Conservation (phyloP, 2,113 vertebrate genomes). For the Struthidea cinerea region DNA sequence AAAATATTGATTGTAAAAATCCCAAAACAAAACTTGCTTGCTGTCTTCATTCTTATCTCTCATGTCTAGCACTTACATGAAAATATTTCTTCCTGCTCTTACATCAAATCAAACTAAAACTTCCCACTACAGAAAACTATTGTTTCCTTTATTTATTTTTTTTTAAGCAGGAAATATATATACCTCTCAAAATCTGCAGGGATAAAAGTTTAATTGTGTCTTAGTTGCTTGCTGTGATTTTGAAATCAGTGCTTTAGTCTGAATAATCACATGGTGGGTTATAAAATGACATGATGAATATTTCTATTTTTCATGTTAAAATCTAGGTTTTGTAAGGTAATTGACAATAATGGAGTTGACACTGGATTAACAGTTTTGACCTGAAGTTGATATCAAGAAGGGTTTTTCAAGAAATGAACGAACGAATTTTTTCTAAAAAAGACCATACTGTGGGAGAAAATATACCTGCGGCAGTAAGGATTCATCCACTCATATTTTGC, state of each 20-base stretch:
- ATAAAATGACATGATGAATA: constrained; percentile 64
- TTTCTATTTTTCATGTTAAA: constrained; percentile 66
- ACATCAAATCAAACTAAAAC: constrained; percentile 51
- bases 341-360: constrained; percentile 68
- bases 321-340: constrained; percentile 65
- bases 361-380: constrained; percentile 66
- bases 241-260: constrained; percentile 70
- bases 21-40: not conserved
- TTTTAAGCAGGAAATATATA: not conserved
- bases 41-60: constrained; percentile 29
- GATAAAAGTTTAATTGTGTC: constrained; percentile 75
- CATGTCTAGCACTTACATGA: not conserved
- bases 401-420: constrained; percentile 39
- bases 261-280: constrained; percentile 66
- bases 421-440: not conserved
- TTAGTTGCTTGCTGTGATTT: constrained; percentile 74
- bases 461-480: constrained; percentile 23
- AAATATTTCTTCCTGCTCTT: not conserved
- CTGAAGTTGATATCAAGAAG: constrained; percentile 42
- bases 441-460: not conserved
- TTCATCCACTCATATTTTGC: not conserved
- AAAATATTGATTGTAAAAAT: constrained; percentile 44
- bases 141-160: not conserved
- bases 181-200: constrained; percentile 58
- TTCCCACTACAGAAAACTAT: constrained; percentile 23